A percentile compares a stretch with the other conserved stretches of the same genome.
These are phyloP conservation scores for Sinohyriopsis cumingii DNA, from an alignment of 2,888 invertebrate species.

Conservation along the genomic window DNA sequence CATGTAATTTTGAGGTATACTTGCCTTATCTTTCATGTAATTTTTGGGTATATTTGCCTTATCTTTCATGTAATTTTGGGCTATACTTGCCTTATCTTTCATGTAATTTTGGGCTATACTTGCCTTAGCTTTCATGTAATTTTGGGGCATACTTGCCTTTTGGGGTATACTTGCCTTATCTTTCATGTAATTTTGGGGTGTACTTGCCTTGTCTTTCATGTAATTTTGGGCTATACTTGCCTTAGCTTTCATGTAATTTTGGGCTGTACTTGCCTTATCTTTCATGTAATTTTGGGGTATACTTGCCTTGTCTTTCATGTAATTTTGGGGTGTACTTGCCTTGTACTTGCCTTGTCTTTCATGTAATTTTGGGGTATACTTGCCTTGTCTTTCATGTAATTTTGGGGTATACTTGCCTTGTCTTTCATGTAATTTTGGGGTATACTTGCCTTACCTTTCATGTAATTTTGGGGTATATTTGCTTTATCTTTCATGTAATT, in stretches of 20 bases:
- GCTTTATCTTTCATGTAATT: constrained; percentile 79
- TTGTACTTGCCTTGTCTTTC: too few relatives aligned
- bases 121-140: not conserved
- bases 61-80: not conserved
- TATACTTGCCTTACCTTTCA: not conserved
- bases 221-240: too few relatives aligned
- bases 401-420: constrained; percentile 71
- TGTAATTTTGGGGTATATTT: constrained; percentile 1
- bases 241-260: not conserved
- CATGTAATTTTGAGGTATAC: not conserved
- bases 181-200: not conserved
- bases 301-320: not conserved
- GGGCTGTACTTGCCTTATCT: constrained; percentile 77
- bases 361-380: not conserved
- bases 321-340: constrained; percentile 36
- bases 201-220: constrained; percentile 79
- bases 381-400: not conserved
- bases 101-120: not conserved
- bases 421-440: constrained; percentile 78
- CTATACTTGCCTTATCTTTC: constrained; percentile 78
- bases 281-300: too few relatives aligned
- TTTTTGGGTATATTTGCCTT: too few relatives aligned
- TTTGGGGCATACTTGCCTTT: constrained; percentile 69
- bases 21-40: constrained; percentile 79
- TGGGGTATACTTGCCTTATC: too few relatives aligned